Base-by-base conservation (phyloP, 2,888 invertebrate species). In the Microchrysa polita region DNA sequence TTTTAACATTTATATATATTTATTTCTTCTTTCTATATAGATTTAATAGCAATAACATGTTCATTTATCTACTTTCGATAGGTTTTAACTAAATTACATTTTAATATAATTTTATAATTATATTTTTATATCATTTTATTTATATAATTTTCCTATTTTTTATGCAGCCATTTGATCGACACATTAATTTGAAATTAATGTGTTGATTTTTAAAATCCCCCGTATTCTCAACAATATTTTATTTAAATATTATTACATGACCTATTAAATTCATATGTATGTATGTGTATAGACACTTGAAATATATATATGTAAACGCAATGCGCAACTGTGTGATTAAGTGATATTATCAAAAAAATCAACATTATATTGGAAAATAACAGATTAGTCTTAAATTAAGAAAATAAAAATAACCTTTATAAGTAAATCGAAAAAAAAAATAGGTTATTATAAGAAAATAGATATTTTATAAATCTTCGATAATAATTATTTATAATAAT, bases 1-100 rank as follows among this genome's bases (percentile, higher is more conserved):
- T 60, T 61, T 27, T n/a, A 34, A 61, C 61, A 61, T 61, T n/a
- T 16, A 34, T 14, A 23, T 16, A 34, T 9, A 27, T 61, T 14
- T 40, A n/a, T 34, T 5, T 40, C 40, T 59, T 59, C 22, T 23
- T 18, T 18, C 34, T 61, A 48, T 44, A 20, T 65, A 65, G 20
- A 48, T 44, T 48, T 44, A 65, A 65, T 65, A 74, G 74, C 76
- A 78, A 78, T 77, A 57, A 74, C 78, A 76, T 78, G 71, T 77
- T 76, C 76, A 73, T 77, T 57, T 74, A 77, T 76, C 72, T 78
- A 67, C 52, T 27, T n/a, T 67, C 27, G 34, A 67, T 67, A 27
- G 34, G 5, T 22, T 34, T 73, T 59, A 34, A n/a, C 59, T 59
- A 59, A 23, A 59, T 23, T 59, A 23, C 23, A 59, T 12, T 59